Evolutionary conservation across 2,888 invertebrate species (phyloP), one percentile per base, ranked within the genome.

Genomic region (Agelastica alni): DNA sequence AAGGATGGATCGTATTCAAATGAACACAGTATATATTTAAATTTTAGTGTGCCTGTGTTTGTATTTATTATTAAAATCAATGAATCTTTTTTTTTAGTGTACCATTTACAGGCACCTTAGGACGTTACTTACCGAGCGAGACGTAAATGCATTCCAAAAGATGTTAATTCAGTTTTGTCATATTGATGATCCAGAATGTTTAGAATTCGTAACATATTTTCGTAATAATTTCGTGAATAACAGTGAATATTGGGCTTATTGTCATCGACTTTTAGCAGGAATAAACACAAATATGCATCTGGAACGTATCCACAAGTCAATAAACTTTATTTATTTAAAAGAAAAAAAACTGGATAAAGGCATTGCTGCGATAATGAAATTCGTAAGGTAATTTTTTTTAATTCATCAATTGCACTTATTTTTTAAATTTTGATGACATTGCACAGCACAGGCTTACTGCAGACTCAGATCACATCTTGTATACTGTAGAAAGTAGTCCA

Each of bases 271-370:
- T 9, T 36, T 63, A 26, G 36, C 53, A 31, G 66, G 64, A 2
- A 41, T 67, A 4, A 68, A 67, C 32, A 64, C 64, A 7, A 67
- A 68, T 43, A 67, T 64, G 62, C 54, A 63, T 41, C 17, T 67
- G 7, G 69, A 67, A 54, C 41, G 56, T 7, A 61, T 68, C 61
- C 66, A 67, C 48, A 49, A 53, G 26, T 54, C 52, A 1, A 28
- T 69, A n/a, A 67, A 68, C 48, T 58, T 58, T 56, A 61, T 51
- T 32, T 66, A 64, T 47, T 43, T 66, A 9, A 53, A 59, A 13
- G 64, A 64, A n/a, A 66, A 64, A 52, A 44, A 63, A n/a, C 39
- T 67, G 0, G 68, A 68, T 22, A 64, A 57, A 53, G 57, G 53
- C 4, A 53, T 67, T n/a, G 22, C 44, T 31, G 63, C 59, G 7